Evolutionary conservation across 2,113 vertebrate species (phyloP).

Genomic region (Ginglymostoma cirratum): DNA sequence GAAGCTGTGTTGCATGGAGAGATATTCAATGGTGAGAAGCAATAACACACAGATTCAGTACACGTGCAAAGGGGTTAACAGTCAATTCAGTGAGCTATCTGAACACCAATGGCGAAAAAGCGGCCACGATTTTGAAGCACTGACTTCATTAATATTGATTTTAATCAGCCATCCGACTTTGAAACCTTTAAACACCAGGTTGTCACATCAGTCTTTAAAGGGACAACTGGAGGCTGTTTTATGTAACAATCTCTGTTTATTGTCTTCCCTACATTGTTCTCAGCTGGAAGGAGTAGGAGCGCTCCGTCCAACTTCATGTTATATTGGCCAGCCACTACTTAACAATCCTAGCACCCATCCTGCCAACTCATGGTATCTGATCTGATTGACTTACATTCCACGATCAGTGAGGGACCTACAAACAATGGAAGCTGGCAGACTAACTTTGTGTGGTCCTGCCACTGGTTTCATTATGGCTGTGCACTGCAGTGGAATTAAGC

Average conservation of each 20-base stretch:
- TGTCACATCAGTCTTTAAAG: neutral
- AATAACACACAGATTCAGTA: neutral
- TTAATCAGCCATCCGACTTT: neutral
- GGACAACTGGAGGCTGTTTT: neutral
- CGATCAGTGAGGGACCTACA: neutral
- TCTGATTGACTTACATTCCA: neutral
- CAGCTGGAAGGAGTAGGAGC: neutral
- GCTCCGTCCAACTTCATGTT: neutral
- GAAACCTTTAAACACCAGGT: neutral
- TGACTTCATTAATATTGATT: neutral
- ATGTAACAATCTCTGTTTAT: neutral
- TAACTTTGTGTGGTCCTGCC: neutral
- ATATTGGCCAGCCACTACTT: neutral
- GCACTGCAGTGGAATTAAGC: neutral
- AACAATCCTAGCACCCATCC: neutral
- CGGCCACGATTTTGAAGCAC: neutral
- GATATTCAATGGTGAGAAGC: neutral
- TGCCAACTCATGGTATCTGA: neutral
- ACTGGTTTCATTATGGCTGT: neutral
- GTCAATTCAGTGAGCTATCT: neutral
- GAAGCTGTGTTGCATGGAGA: neutral
- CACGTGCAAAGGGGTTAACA: neutral
- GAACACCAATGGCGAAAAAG: neutral
- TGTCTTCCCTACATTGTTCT: neutral
- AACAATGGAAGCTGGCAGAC: neutral